Conservation (phyloP, 1,140 invertebrate genomes). For the Mylabris phalerata region DNA sequence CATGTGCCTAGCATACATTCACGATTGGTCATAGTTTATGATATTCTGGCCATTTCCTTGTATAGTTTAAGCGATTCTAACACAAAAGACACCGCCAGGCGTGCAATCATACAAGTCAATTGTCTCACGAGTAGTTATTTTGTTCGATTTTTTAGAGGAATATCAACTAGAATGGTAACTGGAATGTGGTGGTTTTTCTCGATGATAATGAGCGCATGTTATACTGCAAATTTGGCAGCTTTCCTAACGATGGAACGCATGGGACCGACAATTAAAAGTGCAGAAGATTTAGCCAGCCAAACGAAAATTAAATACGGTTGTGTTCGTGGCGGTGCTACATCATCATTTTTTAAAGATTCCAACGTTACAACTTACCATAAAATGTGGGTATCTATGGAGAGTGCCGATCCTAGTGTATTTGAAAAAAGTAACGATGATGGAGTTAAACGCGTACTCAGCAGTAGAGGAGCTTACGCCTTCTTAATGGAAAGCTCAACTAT, state of each 20-base stretch:
- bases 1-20: constrained; percentile 18
- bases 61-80: constrained; percentile 15
- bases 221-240: constrained; percentile 93
- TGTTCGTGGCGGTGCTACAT: constrained; percentile 65
- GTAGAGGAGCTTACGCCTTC: constrained; percentile 66
- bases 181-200: constrained; percentile 96
- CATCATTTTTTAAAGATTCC: constrained; percentile 56
- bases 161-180: constrained; percentile 69
- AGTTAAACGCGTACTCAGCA: constrained; percentile 67
- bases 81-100: constrained; percentile 14
- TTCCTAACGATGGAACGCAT: constrained; percentile 85
- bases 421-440: constrained; percentile 75
- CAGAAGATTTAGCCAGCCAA: constrained; percentile 84
- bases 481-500: constrained; percentile 80
- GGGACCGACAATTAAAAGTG: constrained; percentile 76
- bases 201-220: constrained; percentile 92
- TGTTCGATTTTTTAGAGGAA: constrained; percentile 48
- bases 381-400: constrained; percentile 72
- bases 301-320: constrained; percentile 84
- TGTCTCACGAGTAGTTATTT: no score
- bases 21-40: constrained; percentile 24
- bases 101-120: no score
- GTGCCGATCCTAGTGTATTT: constrained; percentile 75
- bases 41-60: constrained; percentile 25
- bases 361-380: constrained; percentile 62